These are phyloP conservation scores for Otus sunia DNA, from an alignment of 2,113 vertebrate genomes.

Conservation along the genomic window DNA sequence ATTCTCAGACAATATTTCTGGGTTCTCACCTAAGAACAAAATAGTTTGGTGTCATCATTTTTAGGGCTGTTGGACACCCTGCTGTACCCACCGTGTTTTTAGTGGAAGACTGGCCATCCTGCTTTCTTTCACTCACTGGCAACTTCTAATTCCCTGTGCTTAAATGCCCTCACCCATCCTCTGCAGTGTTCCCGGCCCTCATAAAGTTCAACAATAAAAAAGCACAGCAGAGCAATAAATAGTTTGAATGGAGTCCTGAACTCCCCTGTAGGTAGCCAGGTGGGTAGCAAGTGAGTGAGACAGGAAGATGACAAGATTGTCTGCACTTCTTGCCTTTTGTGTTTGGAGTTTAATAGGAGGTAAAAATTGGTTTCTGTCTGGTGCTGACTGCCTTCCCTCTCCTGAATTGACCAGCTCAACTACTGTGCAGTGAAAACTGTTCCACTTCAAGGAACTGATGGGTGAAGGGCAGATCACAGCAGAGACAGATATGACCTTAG, in stretches of 20 bases:
- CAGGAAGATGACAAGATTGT: background rate
- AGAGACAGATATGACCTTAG: background rate
- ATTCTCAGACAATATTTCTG: background rate
- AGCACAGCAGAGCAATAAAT: background rate
- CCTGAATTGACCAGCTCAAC: slow-evolving; percentile 22
- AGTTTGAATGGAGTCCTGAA: slow-evolving; percentile 8
- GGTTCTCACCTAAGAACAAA: background rate
- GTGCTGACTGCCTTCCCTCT: slow-evolving; percentile 24
- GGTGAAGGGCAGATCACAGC: background rate
- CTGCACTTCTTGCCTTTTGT: background rate
- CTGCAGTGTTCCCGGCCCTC: background rate
- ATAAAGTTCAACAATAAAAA: background rate
- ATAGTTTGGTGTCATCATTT: background rate
- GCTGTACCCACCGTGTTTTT: background rate
- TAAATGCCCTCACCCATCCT: background rate
- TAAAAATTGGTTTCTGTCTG: slow-evolving; percentile 26
- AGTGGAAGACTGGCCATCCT: background rate
- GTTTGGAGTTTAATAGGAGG: slow-evolving; percentile 20
- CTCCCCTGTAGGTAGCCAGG: background rate
- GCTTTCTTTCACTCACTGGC: background rate
- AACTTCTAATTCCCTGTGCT: background rate
- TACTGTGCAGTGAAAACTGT: background rate
- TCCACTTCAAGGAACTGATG: slow-evolving; percentile 45
- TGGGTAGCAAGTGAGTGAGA: background rate
- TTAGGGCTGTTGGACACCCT: background rate